Conservation (phyloP, 2,797 vertebrate genomes). For the Adelosebastes latens region DNA sequence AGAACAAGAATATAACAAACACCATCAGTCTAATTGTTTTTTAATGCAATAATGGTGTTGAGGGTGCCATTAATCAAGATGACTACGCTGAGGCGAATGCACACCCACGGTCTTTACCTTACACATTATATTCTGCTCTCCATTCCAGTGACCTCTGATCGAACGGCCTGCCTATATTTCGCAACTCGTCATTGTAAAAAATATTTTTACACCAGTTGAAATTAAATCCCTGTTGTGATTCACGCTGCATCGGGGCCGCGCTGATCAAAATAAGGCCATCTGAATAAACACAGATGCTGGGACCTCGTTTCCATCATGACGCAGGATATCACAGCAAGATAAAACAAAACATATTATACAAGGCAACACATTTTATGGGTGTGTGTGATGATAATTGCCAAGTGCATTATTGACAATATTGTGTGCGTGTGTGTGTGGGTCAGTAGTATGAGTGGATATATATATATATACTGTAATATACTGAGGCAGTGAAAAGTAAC, state of each 20-base stretch:
- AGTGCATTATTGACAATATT: conserved; percentile 62
- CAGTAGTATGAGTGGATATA: conserved; percentile 23
- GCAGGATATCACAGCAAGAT: conserved; percentile 6
- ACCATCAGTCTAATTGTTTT: conserved; percentile 52
- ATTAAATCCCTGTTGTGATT: conserved; percentile 43
- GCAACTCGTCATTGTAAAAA: conserved; percentile 16
- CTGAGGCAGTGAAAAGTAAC: conserved; percentile 30
- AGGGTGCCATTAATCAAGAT: conserved; percentile 40
- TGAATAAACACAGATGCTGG: conserved; percentile 30
- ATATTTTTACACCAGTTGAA: conserved; percentile 11
- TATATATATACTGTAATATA: conserved; percentile 48
- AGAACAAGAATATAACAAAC: conserved; percentile 56
- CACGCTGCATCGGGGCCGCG: neutral
- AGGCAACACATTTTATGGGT: conserved; percentile 39
- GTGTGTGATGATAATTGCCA: conserved; percentile 62
- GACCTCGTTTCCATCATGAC: conserved; percentile 10
- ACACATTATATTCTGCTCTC: conserved; percentile 13
- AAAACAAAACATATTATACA: neutral
- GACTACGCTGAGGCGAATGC: conserved; percentile 37
- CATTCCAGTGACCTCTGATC: conserved; percentile 25
- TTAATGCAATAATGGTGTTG: conserved; percentile 56
- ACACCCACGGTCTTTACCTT: conserved; percentile 12
- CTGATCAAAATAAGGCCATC: conserved; percentile 28
- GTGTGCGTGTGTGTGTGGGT: conserved; percentile 49
- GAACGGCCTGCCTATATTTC: conserved; percentile 33